Evolutionary conservation across 1,140 invertebrate genomes (phyloP).

Genomic region (Pseudomyrmex dendroicus): DNA sequence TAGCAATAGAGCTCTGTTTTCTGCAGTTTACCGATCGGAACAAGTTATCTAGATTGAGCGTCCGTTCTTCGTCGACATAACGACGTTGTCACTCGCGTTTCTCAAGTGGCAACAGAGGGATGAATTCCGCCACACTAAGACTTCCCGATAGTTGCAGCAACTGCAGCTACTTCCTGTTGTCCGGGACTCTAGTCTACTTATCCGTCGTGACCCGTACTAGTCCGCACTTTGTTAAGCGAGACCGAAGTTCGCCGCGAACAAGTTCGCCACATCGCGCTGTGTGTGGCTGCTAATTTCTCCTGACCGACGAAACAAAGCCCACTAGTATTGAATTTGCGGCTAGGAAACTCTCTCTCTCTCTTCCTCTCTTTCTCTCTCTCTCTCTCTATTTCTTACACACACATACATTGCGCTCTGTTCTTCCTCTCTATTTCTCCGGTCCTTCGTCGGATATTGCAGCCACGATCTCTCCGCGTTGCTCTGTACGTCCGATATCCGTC

Average conservation of each 20-base stretch:
- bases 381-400: too few relatives aligned
- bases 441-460: conserved; percentile 50
- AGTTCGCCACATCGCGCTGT: conserved; percentile 33
- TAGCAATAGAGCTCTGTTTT: not conserved
- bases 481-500: conserved; percentile 54
- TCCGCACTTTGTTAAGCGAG: conserved; percentile 53
- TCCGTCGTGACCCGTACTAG: conserved; percentile 24
- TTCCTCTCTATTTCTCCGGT: conserved; percentile 15
- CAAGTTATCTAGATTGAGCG: conserved; percentile 36
- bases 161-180: conserved; percentile 38
- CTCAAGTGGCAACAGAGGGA: conserved; percentile 14
- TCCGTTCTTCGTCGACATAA: conserved; percentile 20
- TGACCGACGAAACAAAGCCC: conserved; percentile 46
- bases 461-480: conserved; percentile 29
- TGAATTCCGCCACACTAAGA: conserved; percentile 24
- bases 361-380: conserved; percentile 6
- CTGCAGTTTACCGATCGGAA: not conserved
- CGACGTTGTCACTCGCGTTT: conserved; percentile 34
- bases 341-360: not conserved
- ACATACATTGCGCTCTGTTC: not conserved
- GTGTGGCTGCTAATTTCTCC: conserved; percentile 51
- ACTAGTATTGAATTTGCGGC: conserved; percentile 36
- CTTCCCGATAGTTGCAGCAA: conserved; percentile 36
- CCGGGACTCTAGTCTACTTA: conserved; percentile 32
- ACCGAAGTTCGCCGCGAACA: conserved; percentile 43